Conservation (phyloP, 2,113 vertebrate genomes). For the Chrysemys picta region DNA sequence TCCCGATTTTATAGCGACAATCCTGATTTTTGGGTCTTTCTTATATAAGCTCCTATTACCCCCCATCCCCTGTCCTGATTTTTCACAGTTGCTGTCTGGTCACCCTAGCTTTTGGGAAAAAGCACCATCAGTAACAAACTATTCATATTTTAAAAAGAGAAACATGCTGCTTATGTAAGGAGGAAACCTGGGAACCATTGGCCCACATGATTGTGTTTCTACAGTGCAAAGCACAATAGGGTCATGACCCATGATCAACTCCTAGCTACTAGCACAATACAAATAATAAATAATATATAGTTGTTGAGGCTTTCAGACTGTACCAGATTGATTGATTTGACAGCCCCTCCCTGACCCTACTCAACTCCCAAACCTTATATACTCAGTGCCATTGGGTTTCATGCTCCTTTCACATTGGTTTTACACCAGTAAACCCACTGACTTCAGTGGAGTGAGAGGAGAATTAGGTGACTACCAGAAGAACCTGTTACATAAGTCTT, state of each 20-base stretch:
- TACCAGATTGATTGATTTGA: neutral
- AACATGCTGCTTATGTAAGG: neutral
- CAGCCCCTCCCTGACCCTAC: neutral
- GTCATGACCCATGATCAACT: neutral
- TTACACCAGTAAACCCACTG: neutral
- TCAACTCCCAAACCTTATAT: neutral
- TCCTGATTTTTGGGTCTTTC: no score
- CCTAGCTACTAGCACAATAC: neutral
- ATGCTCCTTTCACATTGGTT: neutral
- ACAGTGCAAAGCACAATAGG: neutral
- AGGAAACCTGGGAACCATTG: neutral
- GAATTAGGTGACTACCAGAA: neutral
- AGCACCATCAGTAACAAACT: neutral
- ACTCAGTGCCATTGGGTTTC: neutral
- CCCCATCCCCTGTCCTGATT: no score
- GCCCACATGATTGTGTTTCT: neutral
- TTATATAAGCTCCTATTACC: no score
- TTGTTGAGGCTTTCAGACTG: neutral
- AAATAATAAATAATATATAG: neutral
- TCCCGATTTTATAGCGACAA: no score
- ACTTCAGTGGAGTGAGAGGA: neutral
- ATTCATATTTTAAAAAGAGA: neutral
- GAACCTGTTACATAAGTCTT: neutral
- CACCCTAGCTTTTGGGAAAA: no score
- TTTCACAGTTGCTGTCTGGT: no score